Base-by-base conservation (phyloP, 2,888 invertebrate species). In the Synergus japonicus region DNA sequence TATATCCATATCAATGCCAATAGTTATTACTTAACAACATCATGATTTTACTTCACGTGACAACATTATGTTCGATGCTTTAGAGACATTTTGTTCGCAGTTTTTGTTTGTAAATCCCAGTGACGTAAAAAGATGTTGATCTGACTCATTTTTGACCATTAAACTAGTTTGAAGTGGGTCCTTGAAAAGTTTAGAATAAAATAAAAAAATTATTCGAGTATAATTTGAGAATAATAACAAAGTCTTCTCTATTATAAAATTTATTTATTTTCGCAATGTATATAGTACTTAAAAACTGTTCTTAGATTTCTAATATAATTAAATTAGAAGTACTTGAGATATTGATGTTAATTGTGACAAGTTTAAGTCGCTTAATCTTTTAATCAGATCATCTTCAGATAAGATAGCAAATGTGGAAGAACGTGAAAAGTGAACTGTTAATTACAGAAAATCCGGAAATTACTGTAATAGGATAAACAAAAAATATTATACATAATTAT, bases 11-110 rank as follows among this genome's bases (percentile, higher is more conserved):
- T 63, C 29, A 63, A 63, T 63, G 63, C 13, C 29, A 63, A 63
- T 63, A 13, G 10, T 63, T 29, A 73, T 73, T 54, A 37, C 37
- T 41, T 18, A 37, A 73, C 54, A 73, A 37, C n/a, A 73, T 73
- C n/a, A 49, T 29, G 15, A 49, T 13, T 73, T 54, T 54, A n/a
- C 46, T 73, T 41, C 73, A 73, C 54, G 54, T 73, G 73, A 73
- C n/a, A 49, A 18, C 12, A 73, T 73, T n/a, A 12, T 41, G 49
- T 49, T 41, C 29, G n/a, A n/a, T 58, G 22, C 37, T 29, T 13
- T 13, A 63, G 13, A 22, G 1, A 12, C 1, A 63, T 63, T 63
- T 63, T 63, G 1, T 29, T 29, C 2, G 37, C 5, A 29, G 5
- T 29, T 63, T 18, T 13, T 29, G 29, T 12, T 63, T 22, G 12